Evolutionary conservation across 2,797 vertebrate genomes (phyloP), one percentile per base, ranked within the genome.

Genomic region (Crypturellus tataupa): DNA sequence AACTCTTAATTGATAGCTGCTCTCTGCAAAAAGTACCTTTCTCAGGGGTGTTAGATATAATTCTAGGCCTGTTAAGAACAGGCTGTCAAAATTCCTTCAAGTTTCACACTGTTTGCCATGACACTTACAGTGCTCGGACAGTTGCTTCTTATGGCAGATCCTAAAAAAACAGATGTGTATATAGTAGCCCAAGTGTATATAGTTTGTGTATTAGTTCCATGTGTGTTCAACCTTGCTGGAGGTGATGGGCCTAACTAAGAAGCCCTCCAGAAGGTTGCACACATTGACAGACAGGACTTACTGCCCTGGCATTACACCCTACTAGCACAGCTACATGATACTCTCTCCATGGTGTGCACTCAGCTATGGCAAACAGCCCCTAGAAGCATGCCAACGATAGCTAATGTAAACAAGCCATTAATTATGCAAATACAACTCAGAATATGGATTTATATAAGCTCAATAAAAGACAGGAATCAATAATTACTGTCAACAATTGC

Each of bases 331-430:
- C 8, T 65, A 65, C 31, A 25, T 12, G n/a, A 55, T 31, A 8
- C 0, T 1, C 27, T 71, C 18, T 44, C 44, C 65, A 20, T 25
- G 0, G 0, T 5, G 4, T 0, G 1, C 46, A 18, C 39, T 49
- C 44, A 59, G 29, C 27, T 37, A 37, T 3, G 25, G 63, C 1
- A 1, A 27, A 29, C 23, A 77, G 15, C 16, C 11, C 62, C 35
- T 33, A 10, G 60, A 65, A 80, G 15, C 37, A 40, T 12, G 40
- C 25, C 51, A 80, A 4, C 31, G 46, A 29, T 25, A 49, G 39
- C 39, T 44, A 63, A 53, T 5, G 42, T 8, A 56, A 56, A 72
- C 53, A 49, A 49, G 64, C 16, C 37, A n/a, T 53, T 49, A 35
- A 69, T 70, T 37, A 73, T 9, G 46, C 35, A 51, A 81, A 88